Evolutionary conservation across 2,797 vertebrate species (phyloP), one percentile per base, ranked within the genome.

Genomic region (Arnoldichthys spilopterus): DNA sequence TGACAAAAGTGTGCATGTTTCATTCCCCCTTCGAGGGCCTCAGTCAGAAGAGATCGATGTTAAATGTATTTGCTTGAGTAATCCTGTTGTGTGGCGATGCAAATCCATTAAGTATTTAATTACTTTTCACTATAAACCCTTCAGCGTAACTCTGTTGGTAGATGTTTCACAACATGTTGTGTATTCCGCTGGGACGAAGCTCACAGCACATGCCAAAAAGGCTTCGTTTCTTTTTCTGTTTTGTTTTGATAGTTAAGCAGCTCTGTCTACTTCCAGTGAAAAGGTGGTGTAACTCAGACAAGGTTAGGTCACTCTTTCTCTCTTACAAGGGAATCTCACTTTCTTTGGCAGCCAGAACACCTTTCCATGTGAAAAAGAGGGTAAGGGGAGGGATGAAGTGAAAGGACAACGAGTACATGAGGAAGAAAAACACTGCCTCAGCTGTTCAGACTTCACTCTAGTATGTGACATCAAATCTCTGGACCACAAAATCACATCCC

Each of bases 101-200:
- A 70, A 82, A 82, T 67, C 40, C 73, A 16, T 74, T 77, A 83
- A 49, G 61, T 72, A 76, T 74, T 81, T 78, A 84, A 74, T 84
- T 85, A 84, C 64, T 82, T 62, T 47, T 47, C 20, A 61, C 53
- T 45, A 80, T 81, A 72, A 74, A 81, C 66, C 54, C 54, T 78
- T 40, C 49, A 63, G 53, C 74, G 54, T 68, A 83, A 74, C 63
- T 40, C 68, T 7, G 34, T 51, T 85, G 73, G 37, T 80, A 73
- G 72, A 80, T 69, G 63, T 80, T 86, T 83, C 67, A 75, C 84
- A 79, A 85, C 84, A 86, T 77, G 71, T 59, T 72, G 74, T 72
- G 82, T 83, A 81, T 81, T 78, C 66, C 68, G 51, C 74, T 49
- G 61, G 74, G 74, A 80, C 70, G 78, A 53, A 71, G 61, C 70